Conservation (phyloP, 2,888 invertebrate genomes). For the Incurvaria masculella region DNA sequence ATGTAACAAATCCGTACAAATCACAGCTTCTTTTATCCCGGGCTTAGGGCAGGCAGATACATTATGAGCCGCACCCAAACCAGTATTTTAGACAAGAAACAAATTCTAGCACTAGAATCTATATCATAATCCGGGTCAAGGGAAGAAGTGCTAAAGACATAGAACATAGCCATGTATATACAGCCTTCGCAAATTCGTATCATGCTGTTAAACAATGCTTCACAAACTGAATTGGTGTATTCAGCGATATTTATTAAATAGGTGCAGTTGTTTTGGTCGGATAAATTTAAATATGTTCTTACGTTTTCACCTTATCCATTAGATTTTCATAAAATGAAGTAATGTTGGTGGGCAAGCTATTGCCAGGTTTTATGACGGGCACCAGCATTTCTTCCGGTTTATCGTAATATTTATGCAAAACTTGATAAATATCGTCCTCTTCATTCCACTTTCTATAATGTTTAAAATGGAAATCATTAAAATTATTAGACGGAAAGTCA, state of each 20-base stretch:
- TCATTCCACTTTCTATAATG: constrained; percentile 39
- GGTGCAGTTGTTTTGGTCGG: neutral
- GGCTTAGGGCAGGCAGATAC: too few relatives aligned
- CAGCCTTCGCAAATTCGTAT: too few relatives aligned
- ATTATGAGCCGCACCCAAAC: too few relatives aligned
- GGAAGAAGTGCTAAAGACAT: too few relatives aligned
- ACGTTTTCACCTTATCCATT: constrained; percentile 23
- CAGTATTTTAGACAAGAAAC: too few relatives aligned
- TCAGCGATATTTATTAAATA: neutral
- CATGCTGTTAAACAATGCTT: constrained; percentile 28
- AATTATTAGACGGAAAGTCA: too few relatives aligned
- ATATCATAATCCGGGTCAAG: too few relatives aligned
- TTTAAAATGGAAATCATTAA: too few relatives aligned
- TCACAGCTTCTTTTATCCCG: too few relatives aligned
- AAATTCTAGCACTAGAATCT: too few relatives aligned
- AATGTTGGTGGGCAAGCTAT: constrained; percentile 30
- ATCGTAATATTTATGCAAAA: constrained; percentile 40
- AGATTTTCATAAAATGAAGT: constrained; percentile 29
- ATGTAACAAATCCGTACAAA: too few relatives aligned
- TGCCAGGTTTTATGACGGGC: constrained; percentile 34
- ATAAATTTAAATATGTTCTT: constrained; percentile 1
- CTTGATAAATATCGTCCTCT: constrained; percentile 39
- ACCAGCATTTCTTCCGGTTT: constrained; percentile 44
- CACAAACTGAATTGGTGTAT: constrained; percentile 20
- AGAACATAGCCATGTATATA: too few relatives aligned